Evolutionary conservation across 2,113 vertebrate species (phyloP), one percentile per base, ranked within the genome.

Genomic region (Hippopotamus amphibius): DNA sequence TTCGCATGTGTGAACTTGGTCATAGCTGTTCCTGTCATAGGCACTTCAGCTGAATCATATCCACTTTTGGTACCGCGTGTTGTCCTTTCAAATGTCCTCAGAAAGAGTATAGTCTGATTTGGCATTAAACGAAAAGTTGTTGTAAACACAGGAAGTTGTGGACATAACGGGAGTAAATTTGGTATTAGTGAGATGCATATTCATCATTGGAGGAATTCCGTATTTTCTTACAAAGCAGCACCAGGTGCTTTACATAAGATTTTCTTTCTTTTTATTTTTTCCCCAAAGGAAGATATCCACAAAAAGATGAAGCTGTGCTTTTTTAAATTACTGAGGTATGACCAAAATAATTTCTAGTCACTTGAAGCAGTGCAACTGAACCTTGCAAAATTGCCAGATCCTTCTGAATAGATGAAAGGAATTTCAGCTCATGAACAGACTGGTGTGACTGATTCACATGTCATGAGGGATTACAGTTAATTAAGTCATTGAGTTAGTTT

Each of bases 401-500:
- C 83, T n/a, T 93, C 37, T 88, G 71, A 93, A 81, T 84, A 81
- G 86, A 83, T 83, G 61, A 80, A 93, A 90, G 79, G 92, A 91
- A 93, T 88, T 86, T 93, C 46, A 88, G 19, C 85, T 96, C 72
- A 88, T 74, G 84, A 69, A 57, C 53, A 90, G 33, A 43, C 84
- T 82, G 43, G 2, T 89, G 53, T 77, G 85, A 89, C 57, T 4
- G 2, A 61, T 83, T 95, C 63, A 68, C 8, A 30, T 46, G 22
- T 90, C 57, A 68, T 17, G 61, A 95, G 85, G 85, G 48, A 90
- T 86, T 85, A 26, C 5, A 13, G 43, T 92, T 94, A 93, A 97
- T 94, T 95, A 89, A 86, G 66, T 71, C 72, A 82, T 71, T 88
- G 88, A 90, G 37, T 94, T 96, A 86, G 71, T 92, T 96, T 96